Evolutionary conservation across 2,113 vertebrate species (phyloP).

Genomic region (Lepus europaeus): DNA sequence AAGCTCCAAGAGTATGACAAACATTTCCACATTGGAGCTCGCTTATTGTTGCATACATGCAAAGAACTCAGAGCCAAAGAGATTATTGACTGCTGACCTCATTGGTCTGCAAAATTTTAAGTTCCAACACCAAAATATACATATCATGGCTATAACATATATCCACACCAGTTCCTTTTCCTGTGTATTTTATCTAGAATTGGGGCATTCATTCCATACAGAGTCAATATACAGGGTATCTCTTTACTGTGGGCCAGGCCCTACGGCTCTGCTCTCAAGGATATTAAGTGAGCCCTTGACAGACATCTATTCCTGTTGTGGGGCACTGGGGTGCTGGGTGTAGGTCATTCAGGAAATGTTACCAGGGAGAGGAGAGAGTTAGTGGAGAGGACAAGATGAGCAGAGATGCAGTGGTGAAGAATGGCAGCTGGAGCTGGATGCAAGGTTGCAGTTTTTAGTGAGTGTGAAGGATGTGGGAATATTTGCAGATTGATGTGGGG

Average conservation of each 20-base stretch:
- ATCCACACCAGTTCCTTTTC: neutral
- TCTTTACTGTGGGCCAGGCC: neutral
- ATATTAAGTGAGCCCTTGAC: neutral
- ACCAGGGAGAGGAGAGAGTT: neutral
- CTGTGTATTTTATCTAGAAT: slow-evolving; percentile 22
- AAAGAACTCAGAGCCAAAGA: neutral
- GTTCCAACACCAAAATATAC: neutral
- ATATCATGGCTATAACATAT: neutral
- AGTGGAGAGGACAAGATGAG: neutral
- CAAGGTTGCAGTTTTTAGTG: neutral
- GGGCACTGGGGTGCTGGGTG: neutral
- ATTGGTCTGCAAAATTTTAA: neutral
- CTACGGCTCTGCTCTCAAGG: neutral
- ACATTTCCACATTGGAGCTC: neutral
- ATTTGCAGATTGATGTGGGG: neutral
- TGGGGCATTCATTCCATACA: neutral
- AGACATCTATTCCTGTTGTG: neutral
- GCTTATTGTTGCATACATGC: neutral
- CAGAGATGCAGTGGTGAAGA: neutral
- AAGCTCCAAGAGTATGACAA: neutral
- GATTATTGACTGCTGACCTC: neutral
- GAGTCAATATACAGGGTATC: neutral
- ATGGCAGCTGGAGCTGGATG: neutral
- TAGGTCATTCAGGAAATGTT: no score
- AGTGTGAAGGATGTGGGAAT: neutral